Evolutionary conservation across 1,140 invertebrate genomes (phyloP).

Genomic region (Bacillus rossius): DNA sequence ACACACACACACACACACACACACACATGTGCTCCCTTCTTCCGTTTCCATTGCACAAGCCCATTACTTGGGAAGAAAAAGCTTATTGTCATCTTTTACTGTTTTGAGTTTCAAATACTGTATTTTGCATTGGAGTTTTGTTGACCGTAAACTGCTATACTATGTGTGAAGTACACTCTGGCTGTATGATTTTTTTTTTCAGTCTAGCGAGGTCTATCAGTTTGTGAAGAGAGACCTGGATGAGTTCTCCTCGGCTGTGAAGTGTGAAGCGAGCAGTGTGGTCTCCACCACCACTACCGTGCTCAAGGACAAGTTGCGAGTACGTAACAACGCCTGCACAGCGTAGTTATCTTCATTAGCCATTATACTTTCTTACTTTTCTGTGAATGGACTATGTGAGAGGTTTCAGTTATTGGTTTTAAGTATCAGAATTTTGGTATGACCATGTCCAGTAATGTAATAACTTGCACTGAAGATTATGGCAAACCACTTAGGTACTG

Average conservation of each 20-base stretch:
- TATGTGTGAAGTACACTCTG: not conserved
- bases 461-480: too few species aligned
- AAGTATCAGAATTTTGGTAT: too few species aligned
- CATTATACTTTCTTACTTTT: too few species aligned
- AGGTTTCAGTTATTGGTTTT: too few species aligned
- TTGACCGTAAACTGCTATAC: not conserved
- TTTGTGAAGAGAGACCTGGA: conserved; percentile 71
- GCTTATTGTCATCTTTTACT: not conserved
- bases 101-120: not conserved
- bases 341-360: too few species aligned
- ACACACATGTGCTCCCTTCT: too few species aligned
- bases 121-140: not conserved
- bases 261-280: conserved; percentile 59
- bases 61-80: not conserved
- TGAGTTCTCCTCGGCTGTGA: conserved; percentile 63
- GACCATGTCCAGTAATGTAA: too few species aligned
- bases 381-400: too few species aligned
- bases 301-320: conserved; percentile 62
- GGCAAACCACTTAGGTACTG: too few species aligned
- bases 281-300: conserved; percentile 54
- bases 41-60: too few species aligned
- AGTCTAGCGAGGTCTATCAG: conserved; percentile 64
- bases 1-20: too few species aligned
- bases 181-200: conserved; percentile 28
- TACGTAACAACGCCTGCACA: conserved; percentile 29